These are phyloP conservation scores for Archips xylosteana DNA, from an alignment of 2,888 invertebrate genomes.

Conservation along the genomic window DNA sequence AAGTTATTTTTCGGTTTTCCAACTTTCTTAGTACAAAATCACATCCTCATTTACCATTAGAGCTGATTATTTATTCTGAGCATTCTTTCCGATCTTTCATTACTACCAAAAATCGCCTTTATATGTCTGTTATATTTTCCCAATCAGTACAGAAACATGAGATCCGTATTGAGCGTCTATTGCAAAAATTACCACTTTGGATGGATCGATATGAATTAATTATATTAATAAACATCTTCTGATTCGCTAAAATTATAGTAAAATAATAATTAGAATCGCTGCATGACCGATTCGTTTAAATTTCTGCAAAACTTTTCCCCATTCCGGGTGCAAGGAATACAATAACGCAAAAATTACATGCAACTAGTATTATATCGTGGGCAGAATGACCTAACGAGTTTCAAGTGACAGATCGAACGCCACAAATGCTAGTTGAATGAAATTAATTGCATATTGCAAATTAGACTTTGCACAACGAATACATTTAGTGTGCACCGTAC, in stretches of 20 bases:
- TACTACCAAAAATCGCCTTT: neutral
- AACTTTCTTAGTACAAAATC: neutral
- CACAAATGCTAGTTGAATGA: no score
- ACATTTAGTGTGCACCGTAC: no score
- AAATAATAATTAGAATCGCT: neutral
- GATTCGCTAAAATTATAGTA: neutral
- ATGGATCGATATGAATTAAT: neutral
- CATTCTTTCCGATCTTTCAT: conserved; percentile 5
- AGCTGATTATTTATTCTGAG: neutral
- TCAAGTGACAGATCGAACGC: no score
- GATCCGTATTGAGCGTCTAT: conserved; percentile 18
- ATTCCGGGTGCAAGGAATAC: neutral
- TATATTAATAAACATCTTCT: neutral
- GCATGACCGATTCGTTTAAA: neutral
- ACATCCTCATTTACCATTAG: conserved; percentile 1
- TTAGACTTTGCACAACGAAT: no score
- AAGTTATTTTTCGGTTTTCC: neutral
- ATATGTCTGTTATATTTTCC: neutral
- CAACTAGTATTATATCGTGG: no score
- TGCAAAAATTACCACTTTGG: neutral
- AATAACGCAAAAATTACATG: no score
- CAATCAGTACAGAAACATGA: conserved; percentile 8
- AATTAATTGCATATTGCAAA: no score
- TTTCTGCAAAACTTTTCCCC: neutral
- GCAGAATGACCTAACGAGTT: no score